Conservation (phyloP, 2,888 invertebrate species). For the Cerastis rubricosa region DNA sequence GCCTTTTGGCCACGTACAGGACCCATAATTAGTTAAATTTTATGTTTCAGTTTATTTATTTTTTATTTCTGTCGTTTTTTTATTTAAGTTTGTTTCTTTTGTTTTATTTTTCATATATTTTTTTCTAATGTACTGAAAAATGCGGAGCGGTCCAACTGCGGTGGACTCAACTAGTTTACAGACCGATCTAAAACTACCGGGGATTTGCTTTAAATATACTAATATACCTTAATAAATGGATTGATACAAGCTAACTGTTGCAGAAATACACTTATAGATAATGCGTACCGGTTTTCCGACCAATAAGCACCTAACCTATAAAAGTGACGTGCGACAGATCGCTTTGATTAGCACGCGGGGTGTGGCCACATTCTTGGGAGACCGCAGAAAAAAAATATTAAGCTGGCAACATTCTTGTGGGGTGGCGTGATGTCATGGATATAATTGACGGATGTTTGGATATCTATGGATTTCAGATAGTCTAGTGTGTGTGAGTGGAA, state of each 20-base stretch:
- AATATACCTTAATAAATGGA: too few relatives aligned
- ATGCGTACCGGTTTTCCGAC: background rate
- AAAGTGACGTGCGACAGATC: background rate
- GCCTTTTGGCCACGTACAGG: background rate
- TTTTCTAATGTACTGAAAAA: too few relatives aligned
- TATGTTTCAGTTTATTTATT: background rate
- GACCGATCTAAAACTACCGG: too few relatives aligned
- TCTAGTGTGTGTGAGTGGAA: background rate
- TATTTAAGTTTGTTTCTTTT: background rate
- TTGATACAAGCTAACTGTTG: too few relatives aligned
- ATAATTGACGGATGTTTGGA: conserved; percentile 39
- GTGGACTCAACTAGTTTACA: too few relatives aligned
- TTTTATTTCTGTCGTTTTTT: background rate
- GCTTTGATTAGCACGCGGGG: background rate
- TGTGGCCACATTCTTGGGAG: conserved; percentile 31
- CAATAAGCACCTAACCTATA: background rate
- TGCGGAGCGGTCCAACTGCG: too few relatives aligned
- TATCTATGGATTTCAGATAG: background rate
- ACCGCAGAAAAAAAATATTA: conserved; percentile 38
- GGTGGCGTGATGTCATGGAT: conserved; percentile 6
- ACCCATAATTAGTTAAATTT: too few relatives aligned
- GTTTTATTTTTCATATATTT: background rate
- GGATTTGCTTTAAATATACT: too few relatives aligned
- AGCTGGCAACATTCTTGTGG: conserved; percentile 30
- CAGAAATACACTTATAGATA: too few relatives aligned